Conservation (phyloP, 2,113 vertebrate genomes). For the Arizona elegans region DNA sequence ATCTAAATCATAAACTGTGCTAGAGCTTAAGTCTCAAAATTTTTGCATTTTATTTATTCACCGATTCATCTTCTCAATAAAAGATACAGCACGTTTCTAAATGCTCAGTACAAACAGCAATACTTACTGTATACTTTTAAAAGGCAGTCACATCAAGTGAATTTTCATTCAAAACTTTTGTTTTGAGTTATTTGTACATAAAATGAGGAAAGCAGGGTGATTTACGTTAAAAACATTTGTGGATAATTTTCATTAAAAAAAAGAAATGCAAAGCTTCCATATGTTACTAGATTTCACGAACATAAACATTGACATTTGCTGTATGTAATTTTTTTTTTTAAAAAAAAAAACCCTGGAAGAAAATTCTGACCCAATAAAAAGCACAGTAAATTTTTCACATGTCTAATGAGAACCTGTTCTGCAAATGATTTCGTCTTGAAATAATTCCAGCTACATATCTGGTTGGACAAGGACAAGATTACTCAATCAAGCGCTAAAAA, state of each 20-base stretch:
- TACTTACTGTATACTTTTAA: background rate
- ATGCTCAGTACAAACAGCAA: background rate
- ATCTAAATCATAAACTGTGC: background rate
- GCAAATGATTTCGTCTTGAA: background rate
- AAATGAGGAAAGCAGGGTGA: background rate
- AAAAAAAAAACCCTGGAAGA: background rate
- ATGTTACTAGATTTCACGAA: background rate
- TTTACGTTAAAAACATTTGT: background rate
- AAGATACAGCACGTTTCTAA: background rate
- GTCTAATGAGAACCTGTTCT: background rate
- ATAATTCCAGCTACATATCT: background rate
- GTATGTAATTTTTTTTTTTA: background rate
- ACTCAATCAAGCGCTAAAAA: conserved; percentile 35
- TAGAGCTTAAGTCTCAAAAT: background rate
- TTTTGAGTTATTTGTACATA: background rate
- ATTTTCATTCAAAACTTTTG: background rate
- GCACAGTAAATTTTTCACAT: background rate
- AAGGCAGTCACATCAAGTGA: background rate
- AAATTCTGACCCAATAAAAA: background rate
- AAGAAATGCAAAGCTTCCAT: background rate
- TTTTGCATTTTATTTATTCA: background rate
- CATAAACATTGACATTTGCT: background rate
- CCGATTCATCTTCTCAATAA: background rate
- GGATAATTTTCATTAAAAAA: background rate
- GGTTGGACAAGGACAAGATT: background rate